These are phyloP conservation scores for Orthonyx spaldingii DNA, from an alignment of 2,113 vertebrate species.

Conservation along the genomic window DNA sequence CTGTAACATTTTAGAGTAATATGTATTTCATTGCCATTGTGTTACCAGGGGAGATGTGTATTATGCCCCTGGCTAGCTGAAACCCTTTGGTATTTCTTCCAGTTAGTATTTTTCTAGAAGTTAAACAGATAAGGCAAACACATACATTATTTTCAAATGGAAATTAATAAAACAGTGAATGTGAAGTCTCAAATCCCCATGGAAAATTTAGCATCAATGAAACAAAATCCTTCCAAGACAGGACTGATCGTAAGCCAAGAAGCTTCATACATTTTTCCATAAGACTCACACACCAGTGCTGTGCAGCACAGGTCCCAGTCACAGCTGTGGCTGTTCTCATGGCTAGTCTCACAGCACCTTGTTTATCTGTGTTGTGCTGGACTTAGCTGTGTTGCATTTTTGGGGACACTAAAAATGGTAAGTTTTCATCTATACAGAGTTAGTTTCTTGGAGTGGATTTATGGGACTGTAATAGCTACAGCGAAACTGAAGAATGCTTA, in stretches of 20 bases:
- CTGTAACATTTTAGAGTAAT: not conserved
- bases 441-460: not conserved
- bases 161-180: not conserved
- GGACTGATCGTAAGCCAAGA: not conserved
- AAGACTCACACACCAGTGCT: not conserved
- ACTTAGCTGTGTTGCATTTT: not conserved
- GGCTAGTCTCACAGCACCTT: not conserved
- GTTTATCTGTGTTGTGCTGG: not conserved
- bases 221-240: not conserved
- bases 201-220: not conserved
- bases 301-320: not conserved
- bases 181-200: not conserved
- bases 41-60: not conserved
- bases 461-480: not conserved
- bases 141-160: not conserved
- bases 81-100: not conserved
- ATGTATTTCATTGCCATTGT: not conserved
- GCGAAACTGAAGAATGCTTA: not conserved
- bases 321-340: not conserved
- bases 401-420: not conserved
- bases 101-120: not conserved
- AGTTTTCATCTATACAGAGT: not conserved
- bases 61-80: not conserved
- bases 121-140: not conserved
- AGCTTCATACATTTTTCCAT: not conserved